These are phyloP conservation scores for Eupithecia dodoneata DNA, from an alignment of 2,888 invertebrate genomes.

Conservation along the genomic window DNA sequence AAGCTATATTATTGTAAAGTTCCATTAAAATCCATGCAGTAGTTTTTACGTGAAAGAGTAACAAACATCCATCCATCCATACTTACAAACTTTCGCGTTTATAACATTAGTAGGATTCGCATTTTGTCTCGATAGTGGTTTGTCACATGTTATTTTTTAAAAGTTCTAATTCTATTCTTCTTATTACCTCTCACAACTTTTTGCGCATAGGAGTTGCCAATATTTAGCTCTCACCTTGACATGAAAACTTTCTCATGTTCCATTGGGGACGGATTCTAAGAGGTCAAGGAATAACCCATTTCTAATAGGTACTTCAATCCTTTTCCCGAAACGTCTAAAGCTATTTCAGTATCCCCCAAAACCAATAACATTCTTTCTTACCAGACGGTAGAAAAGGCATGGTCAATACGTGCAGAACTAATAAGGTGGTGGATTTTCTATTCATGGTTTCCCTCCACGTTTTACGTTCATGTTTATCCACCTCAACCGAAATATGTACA, in stretches of 20 bases:
- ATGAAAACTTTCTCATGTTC: not conserved
- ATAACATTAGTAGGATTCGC: too few relatives aligned
- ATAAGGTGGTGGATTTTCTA: constrained; percentile 1
- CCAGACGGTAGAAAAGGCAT: not conserved
- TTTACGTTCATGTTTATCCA: constrained; percentile 4
- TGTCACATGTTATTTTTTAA: too few relatives aligned
- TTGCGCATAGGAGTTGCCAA: not conserved
- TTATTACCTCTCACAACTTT: not conserved
- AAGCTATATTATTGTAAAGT: too few relatives aligned
- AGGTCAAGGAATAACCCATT: not conserved
- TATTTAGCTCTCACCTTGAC: not conserved
- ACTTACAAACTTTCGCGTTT: too few relatives aligned
- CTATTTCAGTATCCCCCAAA: not conserved
- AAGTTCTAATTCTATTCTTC: not conserved
- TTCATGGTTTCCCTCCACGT: not conserved
- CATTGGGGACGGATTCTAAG: not conserved
- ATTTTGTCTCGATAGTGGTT: too few relatives aligned
- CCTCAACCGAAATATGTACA: not conserved
- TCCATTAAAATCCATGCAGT: too few relatives aligned
- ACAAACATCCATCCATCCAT: too few relatives aligned
- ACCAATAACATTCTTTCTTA: constrained; percentile 2
- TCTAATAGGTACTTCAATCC: not conserved
- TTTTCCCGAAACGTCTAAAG: not conserved
- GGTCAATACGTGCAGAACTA: constrained; percentile 10
- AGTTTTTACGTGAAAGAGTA: too few relatives aligned